phyloP scores from a whole-genome alignment of 2,797 vertebrate genomes.

The Danionella dracula region DNA sequence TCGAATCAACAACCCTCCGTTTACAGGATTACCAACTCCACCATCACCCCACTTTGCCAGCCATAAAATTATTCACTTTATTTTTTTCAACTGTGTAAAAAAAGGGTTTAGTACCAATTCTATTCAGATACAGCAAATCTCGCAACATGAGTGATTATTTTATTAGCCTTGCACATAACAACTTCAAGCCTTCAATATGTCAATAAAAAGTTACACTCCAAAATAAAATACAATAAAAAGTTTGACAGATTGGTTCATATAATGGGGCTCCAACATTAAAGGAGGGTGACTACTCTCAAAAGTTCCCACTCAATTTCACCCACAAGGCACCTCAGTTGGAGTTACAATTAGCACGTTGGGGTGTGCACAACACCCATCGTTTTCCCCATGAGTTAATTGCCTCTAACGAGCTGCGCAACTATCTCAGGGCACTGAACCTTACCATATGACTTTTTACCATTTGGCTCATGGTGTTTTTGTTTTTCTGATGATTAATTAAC shows the following conservation, averaged over 20 bases:
- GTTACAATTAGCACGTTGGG: slow-evolving; percentile 44
- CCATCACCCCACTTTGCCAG: too few species aligned
- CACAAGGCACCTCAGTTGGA: slow-evolving; percentile 40
- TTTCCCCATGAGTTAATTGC: slow-evolving; percentile 39
- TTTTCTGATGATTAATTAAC: slow-evolving; percentile 41
- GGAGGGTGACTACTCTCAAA: slow-evolving; percentile 22
- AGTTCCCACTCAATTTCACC: slow-evolving; percentile 25
- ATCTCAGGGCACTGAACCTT: slow-evolving; percentile 32
- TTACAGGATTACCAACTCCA: too few species aligned
- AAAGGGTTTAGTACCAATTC: too few species aligned
- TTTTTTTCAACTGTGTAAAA: too few species aligned
- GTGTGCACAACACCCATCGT: slow-evolving; percentile 21
- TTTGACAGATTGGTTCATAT: slow-evolving; percentile 3
- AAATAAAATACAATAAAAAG: slow-evolving; percentile 32
- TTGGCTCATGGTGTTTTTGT: slow-evolving; percentile 21
- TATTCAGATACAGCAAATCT: too few species aligned
- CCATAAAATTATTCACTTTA: too few species aligned
- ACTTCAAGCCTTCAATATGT: background rate
- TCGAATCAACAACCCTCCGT: too few species aligned
- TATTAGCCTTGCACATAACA: slow-evolving; percentile 18
- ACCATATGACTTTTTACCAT: slow-evolving; percentile 32
- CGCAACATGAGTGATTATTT: too few species aligned
- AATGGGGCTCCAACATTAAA: background rate
- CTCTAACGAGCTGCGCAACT: slow-evolving; percentile 29
- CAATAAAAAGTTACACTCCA: slow-evolving; percentile 21